Base-by-base conservation (phyloP, 37 sponge, comb jelly and placozoan genomes). In the Eunapius fragilis region DNA sequence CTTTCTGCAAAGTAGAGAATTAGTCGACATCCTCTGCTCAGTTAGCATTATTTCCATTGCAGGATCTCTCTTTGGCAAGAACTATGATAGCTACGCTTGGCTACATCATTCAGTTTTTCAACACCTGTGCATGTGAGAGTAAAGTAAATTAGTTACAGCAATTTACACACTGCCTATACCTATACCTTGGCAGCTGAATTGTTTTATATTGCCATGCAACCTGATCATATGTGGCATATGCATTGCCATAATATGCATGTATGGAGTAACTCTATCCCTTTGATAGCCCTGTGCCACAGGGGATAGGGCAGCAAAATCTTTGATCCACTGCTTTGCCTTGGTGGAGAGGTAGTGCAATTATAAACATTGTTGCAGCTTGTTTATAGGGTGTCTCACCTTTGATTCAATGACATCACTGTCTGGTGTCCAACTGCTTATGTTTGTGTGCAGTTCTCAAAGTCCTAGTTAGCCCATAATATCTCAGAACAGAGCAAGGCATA, bases 181-280 rank as follows among this genome's bases (percentile, higher is more conserved):
- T 17, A 58, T 73, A 73, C 74, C 74, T 33, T 73, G 74, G 31
- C 74, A 31, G 14, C 32, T 73, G 74, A 73, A 31, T 22, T 33
- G 31, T 27, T 73, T 73, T 31, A 73, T 73, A 34, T 33, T 33
- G 23, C 74, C 32, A 73, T 73, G 14, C 23, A 34, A 33, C 4
- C 13, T 17, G 12, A 73, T 73, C 74, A 33, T 73, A 11, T 34
- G 13, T 17, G 74, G 74, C 5, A 73, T 27, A 73, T 73, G 74
- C 17, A 34, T 14, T 31, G 74, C 74, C 74, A 73, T 73, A 13
- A 73, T 73, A 17, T 73, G 74, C 74, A 73, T 73, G 14, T 73
- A 73, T 73, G 74, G 74, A 13, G 74, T 73, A 17, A 73, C 74
- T 24, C 26, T 73, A 14, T 22, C 74, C 74, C 23, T 73, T 17